phyloP scores from a whole-genome alignment of 2,888 invertebrate genomes.

The Acleris emargana region DNA sequence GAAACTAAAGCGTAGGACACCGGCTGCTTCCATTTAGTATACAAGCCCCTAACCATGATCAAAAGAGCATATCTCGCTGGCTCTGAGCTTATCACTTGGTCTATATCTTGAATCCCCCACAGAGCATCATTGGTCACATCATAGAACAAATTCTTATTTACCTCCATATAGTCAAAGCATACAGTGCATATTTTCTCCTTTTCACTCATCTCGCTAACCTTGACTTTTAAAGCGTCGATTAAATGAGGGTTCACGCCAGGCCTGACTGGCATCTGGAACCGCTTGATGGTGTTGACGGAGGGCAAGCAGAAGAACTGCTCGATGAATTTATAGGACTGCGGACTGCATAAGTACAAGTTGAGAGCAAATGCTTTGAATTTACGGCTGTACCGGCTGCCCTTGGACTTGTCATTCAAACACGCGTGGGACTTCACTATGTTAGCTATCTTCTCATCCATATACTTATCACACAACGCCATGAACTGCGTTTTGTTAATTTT shows the following conservation, averaged over 20 bases:
- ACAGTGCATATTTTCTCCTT: conserved; percentile 25
- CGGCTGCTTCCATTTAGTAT: conserved; percentile 43
- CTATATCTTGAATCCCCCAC: conserved; percentile 24
- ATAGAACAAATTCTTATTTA: conserved; percentile 25
- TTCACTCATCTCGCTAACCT: conserved; percentile 17
- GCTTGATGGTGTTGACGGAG: not conserved
- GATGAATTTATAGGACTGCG: conserved; percentile 22
- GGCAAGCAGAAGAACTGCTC: conserved; percentile 26
- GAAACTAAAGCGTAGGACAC: conserved; percentile 40
- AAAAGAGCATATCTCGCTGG: conserved; percentile 8
- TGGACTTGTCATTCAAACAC: conserved; percentile 12
- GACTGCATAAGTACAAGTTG: conserved; percentile 19
- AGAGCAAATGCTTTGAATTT: conserved; percentile 18
- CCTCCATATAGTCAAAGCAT: conserved; percentile 19
- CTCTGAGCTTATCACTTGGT: conserved; percentile 1
- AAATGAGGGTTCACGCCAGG: conserved; percentile 12
- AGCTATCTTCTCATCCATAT: conserved; percentile 14
- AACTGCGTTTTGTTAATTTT: conserved; percentile 8
- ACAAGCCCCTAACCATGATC: conserved; percentile 40
- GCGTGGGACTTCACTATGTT: conserved; percentile 18
- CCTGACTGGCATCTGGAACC: conserved; percentile 10
- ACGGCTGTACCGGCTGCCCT: conserved; percentile 19
- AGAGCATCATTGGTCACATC: conserved; percentile 18
- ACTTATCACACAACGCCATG: conserved; percentile 6
- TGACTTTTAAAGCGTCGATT: conserved; percentile 8